phyloP scores from a whole-genome alignment of 2,888 invertebrate genomes.

The Tribolium freemani region DNA sequence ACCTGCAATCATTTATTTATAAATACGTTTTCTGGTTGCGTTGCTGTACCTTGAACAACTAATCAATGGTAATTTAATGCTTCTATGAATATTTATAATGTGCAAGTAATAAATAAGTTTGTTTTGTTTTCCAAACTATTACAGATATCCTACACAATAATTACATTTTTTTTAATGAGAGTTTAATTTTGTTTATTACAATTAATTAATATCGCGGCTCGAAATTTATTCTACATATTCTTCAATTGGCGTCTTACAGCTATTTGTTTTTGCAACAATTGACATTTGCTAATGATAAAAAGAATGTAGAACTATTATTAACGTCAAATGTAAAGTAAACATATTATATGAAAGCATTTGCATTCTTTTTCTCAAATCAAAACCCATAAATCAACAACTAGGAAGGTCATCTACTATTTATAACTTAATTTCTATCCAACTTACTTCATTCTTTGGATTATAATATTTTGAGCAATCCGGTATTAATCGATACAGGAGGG shows the following conservation, averaged over 20 bases:
- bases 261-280: constrained; percentile 1
- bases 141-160: constrained; percentile 2
- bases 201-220: too few relatives aligned
- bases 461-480: neutral
- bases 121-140: neutral
- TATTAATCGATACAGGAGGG: too few relatives aligned
- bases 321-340: neutral
- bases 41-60: constrained; percentile 10
- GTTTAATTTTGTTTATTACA: neutral
- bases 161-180: neutral
- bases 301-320: neutral
- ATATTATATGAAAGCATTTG: neutral
- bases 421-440: neutral
- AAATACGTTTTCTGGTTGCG: constrained; percentile 8
- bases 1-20: constrained; percentile 4
- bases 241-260: neutral
- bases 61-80: constrained; percentile 26
- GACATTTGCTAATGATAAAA: neutral
- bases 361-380: neutral
- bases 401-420: constrained; percentile 5
- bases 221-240: neutral
- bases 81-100: constrained; percentile 30
- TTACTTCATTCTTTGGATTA: neutral
- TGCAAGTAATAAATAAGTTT: constrained; percentile 10
- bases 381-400: neutral